Conservation (phyloP, 30 jellyfish, hydroid and myxozoan species). For the Hydra vulgaris region DNA sequence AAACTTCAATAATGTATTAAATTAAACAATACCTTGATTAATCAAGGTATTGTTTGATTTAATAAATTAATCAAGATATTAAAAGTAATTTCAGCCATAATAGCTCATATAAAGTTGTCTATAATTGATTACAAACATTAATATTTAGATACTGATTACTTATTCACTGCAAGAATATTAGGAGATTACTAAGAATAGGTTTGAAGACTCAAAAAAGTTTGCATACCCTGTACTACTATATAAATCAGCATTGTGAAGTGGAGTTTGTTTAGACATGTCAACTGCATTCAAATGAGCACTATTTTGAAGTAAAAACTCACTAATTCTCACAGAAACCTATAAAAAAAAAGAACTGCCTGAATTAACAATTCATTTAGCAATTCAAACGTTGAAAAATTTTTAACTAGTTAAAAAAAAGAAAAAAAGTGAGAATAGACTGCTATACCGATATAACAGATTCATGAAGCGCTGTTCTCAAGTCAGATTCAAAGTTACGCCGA, state of each 20-base stretch:
- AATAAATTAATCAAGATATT: too few relatives aligned
- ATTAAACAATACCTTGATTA: too few relatives aligned
- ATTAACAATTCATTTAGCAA: too few relatives aligned
- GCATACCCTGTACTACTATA: slow-evolving; percentile 92
- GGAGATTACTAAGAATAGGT: too few relatives aligned
- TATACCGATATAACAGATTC: slow-evolving; percentile 68
- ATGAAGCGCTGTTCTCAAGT: slow-evolving; percentile 70
- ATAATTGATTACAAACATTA: too few relatives aligned
- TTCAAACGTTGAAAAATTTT: not conserved
- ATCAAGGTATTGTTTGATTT: too few relatives aligned
- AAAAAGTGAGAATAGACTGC: not conserved
- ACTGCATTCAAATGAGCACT: slow-evolving; percentile 58
- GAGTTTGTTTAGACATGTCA: slow-evolving; percentile 56
- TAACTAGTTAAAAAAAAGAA: not conserved
- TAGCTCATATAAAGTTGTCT: too few relatives aligned
- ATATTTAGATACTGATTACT: too few relatives aligned
- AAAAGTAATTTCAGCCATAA: not conserved
- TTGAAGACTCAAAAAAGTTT: not conserved
- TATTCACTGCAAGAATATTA: too few relatives aligned
- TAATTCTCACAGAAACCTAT: slow-evolving; percentile 74
- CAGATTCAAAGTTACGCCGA: slow-evolving; percentile 56
- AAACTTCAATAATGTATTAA: too few relatives aligned
- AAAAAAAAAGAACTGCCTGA: not conserved
- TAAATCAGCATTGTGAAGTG: slow-evolving; percentile 84
- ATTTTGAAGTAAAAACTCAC: slow-evolving; percentile 82